Conservation (phyloP, 2,797 vertebrate genomes). For the Apogon hyalosoma region DNA sequence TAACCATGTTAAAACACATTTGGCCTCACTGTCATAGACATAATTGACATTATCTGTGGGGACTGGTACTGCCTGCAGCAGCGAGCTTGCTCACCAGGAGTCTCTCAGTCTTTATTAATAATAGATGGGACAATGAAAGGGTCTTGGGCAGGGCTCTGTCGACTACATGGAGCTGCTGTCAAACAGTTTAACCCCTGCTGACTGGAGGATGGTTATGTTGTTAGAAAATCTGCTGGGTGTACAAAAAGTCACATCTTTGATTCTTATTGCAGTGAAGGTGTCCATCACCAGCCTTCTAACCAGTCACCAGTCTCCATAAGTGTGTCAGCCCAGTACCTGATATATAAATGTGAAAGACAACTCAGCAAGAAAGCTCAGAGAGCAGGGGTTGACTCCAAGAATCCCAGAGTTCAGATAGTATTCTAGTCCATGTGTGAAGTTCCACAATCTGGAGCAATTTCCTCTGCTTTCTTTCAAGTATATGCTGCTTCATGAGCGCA, state of each 20-base stretch:
- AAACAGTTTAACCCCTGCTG: slow-evolving; percentile 58
- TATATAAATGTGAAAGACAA: slow-evolving; percentile 41
- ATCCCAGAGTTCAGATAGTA: slow-evolving; percentile 15
- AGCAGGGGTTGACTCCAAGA: slow-evolving; percentile 9
- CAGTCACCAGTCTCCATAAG: slow-evolving; percentile 4
- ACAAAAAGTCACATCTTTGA: slow-evolving; percentile 43
- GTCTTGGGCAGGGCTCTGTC: slow-evolving; percentile 36
- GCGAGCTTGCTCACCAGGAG: slow-evolving; percentile 40
- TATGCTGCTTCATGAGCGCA: background rate
- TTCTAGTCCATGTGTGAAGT: slow-evolving; percentile 1
- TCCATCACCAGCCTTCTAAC: slow-evolving; percentile 32
- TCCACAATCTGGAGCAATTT: background rate
- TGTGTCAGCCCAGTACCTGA: slow-evolving; percentile 29
- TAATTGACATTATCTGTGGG: slow-evolving; percentile 55
- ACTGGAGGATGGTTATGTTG: slow-evolving; percentile 42
- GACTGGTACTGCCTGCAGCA: slow-evolving; percentile 49
- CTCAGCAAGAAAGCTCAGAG: slow-evolving; percentile 3
- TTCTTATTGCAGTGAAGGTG: slow-evolving; percentile 26
- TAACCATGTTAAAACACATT: slow-evolving; percentile 26
- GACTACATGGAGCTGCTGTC: slow-evolving; percentile 48
- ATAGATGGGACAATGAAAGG: slow-evolving; percentile 64
- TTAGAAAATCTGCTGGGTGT: slow-evolving; percentile 19
- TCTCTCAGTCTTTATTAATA: slow-evolving; percentile 63
- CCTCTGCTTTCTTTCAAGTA: background rate
- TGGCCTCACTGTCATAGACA: slow-evolving; percentile 37